Evolutionary conservation across 1,140 invertebrate genomes (phyloP).

Genomic region (Thalassaphorura encarpata): DNA sequence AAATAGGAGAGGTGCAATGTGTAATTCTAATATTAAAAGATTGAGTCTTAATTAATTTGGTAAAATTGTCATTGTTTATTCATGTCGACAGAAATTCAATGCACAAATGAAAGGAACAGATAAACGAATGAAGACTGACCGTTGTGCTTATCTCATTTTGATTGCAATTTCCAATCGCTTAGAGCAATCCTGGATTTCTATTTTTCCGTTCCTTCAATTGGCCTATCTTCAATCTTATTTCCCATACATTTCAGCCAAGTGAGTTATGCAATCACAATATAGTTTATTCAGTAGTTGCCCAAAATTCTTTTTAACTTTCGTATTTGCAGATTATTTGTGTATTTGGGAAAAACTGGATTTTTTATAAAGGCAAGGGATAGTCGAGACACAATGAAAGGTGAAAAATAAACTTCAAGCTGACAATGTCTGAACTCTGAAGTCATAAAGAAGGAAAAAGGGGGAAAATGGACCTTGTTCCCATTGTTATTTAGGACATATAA

Average conservation of each 20-base stretch:
- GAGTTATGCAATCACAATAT: slow-evolving; percentile 34
- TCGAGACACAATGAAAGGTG: slow-evolving; percentile 20
- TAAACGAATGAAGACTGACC: slow-evolving; percentile 53
- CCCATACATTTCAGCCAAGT: slow-evolving; percentile 50
- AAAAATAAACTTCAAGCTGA: slow-evolving; percentile 1
- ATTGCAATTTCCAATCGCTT: slow-evolving; percentile 65
- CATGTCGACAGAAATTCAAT: slow-evolving; percentile 51
- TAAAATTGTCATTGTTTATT: neutral
- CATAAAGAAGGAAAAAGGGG: too few relatives aligned
- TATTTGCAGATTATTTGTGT: neutral
- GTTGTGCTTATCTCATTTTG: slow-evolving; percentile 61
- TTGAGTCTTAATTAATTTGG: neutral
- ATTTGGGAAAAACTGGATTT: slow-evolving; percentile 1
- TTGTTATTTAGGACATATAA: too few relatives aligned
- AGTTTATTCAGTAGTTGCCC: neutral
- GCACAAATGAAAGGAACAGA: slow-evolving; percentile 41
- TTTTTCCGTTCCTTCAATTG: slow-evolving; percentile 52
- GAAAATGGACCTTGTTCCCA: too few relatives aligned
- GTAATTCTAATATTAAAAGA: neutral
- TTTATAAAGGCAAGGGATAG: slow-evolving; percentile 20
- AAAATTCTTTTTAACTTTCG: neutral
- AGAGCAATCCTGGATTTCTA: slow-evolving; percentile 61
- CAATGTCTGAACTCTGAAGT: too few relatives aligned
- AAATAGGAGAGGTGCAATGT: slow-evolving; percentile 45
- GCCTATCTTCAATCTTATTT: slow-evolving; percentile 54